A percentile compares a stretch with the other conserved stretches of the same genome.
Conservation (phyloP, 2,888 invertebrate genomes). For the Taenaris catops region DNA sequence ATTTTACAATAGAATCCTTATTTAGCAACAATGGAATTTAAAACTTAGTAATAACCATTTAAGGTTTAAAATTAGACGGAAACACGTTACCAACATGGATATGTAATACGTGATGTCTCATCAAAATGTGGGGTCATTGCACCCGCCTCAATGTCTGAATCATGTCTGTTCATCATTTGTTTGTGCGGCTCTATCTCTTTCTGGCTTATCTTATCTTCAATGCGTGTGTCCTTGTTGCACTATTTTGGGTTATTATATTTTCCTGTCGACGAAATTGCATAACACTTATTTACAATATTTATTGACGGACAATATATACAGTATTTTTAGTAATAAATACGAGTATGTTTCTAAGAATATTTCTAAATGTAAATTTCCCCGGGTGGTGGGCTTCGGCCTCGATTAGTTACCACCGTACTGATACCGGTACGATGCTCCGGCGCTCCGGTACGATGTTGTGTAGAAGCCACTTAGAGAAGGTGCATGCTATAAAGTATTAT, state of each 20-base stretch:
- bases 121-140: conserved; percentile 49
- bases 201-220: conserved; percentile 35
- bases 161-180: conserved; percentile 44
- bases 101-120: conserved; percentile 40
- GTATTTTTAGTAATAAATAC: too few species aligned
- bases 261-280: background rate
- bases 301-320: too few species aligned
- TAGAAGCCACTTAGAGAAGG: too few species aligned
- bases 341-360: too few species aligned
- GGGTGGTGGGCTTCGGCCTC: too few species aligned
- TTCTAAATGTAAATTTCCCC: too few species aligned
- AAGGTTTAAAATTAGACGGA: conserved; percentile 13
- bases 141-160: conserved; percentile 38
- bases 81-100: conserved; percentile 9
- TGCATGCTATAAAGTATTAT: too few species aligned
- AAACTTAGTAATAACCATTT: background rate
- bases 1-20: conserved; percentile 6
- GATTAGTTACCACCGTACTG: too few species aligned
- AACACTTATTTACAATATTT: too few species aligned
- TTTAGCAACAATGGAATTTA: conserved; percentile 1
- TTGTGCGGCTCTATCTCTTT: conserved; percentile 35
- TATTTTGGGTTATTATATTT: conserved; percentile 10
- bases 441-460: too few species aligned
- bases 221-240: conserved; percentile 25
- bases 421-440: too few species aligned